Base-by-base conservation (phyloP, 1,140 invertebrate species). In the Dolichoris vasculosae region DNA sequence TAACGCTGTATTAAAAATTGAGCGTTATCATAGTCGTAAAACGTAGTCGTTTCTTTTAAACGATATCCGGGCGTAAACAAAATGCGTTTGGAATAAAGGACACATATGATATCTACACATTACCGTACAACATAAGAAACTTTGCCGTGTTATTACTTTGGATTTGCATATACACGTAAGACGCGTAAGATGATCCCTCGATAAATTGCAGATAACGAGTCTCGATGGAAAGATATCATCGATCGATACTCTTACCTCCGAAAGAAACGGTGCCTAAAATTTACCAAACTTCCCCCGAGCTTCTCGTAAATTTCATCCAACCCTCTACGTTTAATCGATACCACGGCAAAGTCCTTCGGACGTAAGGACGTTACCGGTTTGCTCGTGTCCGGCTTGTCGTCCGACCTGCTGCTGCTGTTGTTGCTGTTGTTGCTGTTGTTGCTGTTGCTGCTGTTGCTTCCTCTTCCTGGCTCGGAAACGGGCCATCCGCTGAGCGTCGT, bases 401-500 rank as follows among this genome's bases (percentile, higher is more conserved):
- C 2, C 26, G 55, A 9, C 23, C 55, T 59, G 55, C 13, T 26
- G n/a, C n/a, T n/a, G 13, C 59, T 6, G 43, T 26, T 30, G 43
- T 20, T 73, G 40, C 43, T 43, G 6, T 9, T 43, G 6, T 9
- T 15, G 26, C 51, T 17, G 48, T 78, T 38, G 71, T 51, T 76
- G 82, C 43, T 77, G 73, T 55, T 30, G 43, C 20, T 51, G 78
- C 35, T 40, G 78, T 15, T 90, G 82, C 69, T 89, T 89, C 69
- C 87, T 90, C 46, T 79, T 89, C 43, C 85, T 89, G 2, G 89
- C 89, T 20, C 89, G 78, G 79, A 90, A 90, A 38, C 86, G 84
- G 15, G 89, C 89, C 89, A 90, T 90, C 63, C 89, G 88, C 48
- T 90, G 89, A 11, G 89, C 89, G 85, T 90, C 89, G 30, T 90